phyloP scores from a whole-genome alignment of 2,888 invertebrate species.

The Rhabditophanes sp. region DNA sequence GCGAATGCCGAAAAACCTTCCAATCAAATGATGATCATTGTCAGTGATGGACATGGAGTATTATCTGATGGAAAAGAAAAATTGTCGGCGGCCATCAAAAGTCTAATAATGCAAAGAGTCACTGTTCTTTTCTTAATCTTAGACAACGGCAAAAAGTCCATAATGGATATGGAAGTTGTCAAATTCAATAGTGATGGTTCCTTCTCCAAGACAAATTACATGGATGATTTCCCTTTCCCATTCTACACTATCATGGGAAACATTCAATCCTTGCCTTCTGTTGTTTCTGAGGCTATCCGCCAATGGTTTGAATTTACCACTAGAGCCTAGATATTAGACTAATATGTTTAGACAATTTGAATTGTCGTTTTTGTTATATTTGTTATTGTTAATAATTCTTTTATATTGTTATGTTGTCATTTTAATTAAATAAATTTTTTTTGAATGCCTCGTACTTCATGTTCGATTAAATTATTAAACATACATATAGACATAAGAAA shows the following conservation, averaged over 20 bases:
- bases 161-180: constrained; percentile 70
- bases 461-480: too few species aligned
- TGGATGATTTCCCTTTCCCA: constrained; percentile 91
- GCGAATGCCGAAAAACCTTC: constrained; percentile 3
- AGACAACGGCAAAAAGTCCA: constrained; percentile 81
- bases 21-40: constrained; percentile 70
- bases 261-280: constrained; percentile 59
- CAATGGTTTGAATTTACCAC: constrained; percentile 84
- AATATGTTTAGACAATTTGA: constrained; percentile 2
- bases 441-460: too few species aligned
- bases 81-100: constrained; percentile 17
- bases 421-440: too few species aligned
- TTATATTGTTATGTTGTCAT: too few species aligned
- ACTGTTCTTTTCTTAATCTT: constrained; percentile 87
- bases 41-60: constrained; percentile 86
- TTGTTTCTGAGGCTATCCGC: constrained; percentile 80
- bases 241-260: constrained; percentile 70
- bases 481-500: too few species aligned
- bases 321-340: constrained; percentile 3
- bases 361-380: constrained; percentile 1
- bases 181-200: constrained; percentile 53
- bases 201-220: constrained; percentile 53
- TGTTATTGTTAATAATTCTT: too few species aligned
- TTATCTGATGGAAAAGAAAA: constrained; percentile 64
- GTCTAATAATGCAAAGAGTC: constrained; percentile 52